Evolutionary conservation across 2,113 vertebrate genomes (phyloP), one percentile per base, ranked within the genome.

Genomic region (Guaruba guarouba): DNA sequence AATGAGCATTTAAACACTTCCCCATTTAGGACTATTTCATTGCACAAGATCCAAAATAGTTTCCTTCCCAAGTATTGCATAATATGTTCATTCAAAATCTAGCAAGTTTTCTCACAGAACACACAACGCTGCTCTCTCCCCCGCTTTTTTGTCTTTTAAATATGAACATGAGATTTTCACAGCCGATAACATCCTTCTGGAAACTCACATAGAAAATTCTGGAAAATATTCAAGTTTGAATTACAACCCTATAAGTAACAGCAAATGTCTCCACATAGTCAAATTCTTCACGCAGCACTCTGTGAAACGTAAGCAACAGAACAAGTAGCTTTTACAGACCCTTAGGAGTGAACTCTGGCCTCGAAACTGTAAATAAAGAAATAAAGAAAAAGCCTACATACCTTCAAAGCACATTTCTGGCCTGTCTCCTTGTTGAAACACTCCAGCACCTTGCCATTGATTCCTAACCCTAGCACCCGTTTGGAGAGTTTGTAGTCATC

Each of bases 331-430:
- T 61, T 84, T 54, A 73, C 15, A 44, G 57, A 9, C 29, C 35
- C 80, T 35, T 59, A 19, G 13, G 55, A 75, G 29, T 0, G 3
- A 88, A 64, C 59, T 82, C 29, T 55, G 27, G 23, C 51, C 59
- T 81, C 52, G 63, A 70, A 82, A 86, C 24, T 43, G 82, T 24
- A 90, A 88, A 82, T 31, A 84, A 75, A 22, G 22, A 25, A 37
- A 82, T 55, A 82, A 75, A 71, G 10, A 69, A 37, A 90, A 86
- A 70, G 29, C 13, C 11, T 64, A 97, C 98, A 88, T 98, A 99
- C 99, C 99, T 99, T 99, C 93, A 99, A 97, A 9, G 99, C 99
- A 97, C 99, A 99, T 97, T 99, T 99, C 97, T 98, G 98, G 90
- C 99, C 99, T 1, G 98, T 99, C 94, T 97, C 98, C 97, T 98